Evolutionary conservation across 2,797 vertebrate genomes (phyloP).

Genomic region (Salarias fasciatus): DNA sequence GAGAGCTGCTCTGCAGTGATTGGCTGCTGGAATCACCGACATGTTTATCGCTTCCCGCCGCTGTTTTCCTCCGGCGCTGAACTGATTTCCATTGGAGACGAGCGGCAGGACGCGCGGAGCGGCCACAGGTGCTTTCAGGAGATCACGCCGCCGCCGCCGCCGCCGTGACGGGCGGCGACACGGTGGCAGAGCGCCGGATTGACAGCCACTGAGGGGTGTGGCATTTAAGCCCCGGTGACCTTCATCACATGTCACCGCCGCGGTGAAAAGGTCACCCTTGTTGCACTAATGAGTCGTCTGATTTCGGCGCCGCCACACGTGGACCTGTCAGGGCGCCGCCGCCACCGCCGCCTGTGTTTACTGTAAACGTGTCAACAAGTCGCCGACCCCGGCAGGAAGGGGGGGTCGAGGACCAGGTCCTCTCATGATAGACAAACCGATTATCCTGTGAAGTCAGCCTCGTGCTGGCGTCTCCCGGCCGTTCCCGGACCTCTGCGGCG

Average conservation of each 20-base stretch:
- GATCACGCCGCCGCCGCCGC: no score
- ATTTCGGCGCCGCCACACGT: conserved; percentile 45
- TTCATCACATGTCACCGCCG: conserved; percentile 78
- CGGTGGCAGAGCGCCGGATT: conserved; percentile 68
- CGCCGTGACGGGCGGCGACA: conserved; percentile 69
- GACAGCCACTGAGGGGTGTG: conserved; percentile 80
- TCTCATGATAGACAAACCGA: no score
- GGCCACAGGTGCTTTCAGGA: no score
- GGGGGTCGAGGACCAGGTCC: no score
- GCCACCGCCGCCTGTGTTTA: no score
- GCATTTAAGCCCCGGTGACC: conserved; percentile 79
- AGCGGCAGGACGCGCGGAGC: no score
- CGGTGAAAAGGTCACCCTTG: conserved; percentile 84
- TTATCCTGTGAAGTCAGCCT: no score
- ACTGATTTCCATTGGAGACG: conserved; percentile 74
- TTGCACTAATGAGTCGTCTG: conserved; percentile 81
- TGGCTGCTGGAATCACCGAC: conserved; percentile 79
- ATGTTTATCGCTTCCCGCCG: conserved; percentile 71
- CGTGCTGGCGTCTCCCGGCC: no score
- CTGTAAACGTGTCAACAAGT: no score
- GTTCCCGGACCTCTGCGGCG: no score
- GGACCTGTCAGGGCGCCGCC: conserved; percentile 33
- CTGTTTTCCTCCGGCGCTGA: conserved; percentile 75
- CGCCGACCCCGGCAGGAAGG: no score
- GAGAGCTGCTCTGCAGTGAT: conserved; percentile 83